Base-by-base conservation (phyloP, 2,113 vertebrate species). In the Phyllostomus hastatus region DNA sequence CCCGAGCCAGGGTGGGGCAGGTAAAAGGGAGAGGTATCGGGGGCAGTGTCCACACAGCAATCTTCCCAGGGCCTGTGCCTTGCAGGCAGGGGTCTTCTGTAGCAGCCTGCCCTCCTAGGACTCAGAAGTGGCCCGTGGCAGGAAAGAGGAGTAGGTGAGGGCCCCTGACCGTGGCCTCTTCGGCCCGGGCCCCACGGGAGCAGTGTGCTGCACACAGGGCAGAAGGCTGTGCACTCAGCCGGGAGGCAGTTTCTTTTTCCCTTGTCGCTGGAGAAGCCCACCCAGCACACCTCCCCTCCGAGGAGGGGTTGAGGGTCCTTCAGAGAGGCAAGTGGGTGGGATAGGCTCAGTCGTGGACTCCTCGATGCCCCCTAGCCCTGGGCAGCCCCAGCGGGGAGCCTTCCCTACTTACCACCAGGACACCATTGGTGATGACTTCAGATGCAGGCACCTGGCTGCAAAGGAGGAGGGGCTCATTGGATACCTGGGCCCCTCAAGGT, bases 371-470 rank as follows among this genome's bases (percentile, higher is more conserved):
- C 48, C 43, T 5, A 43, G 12, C 33, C 75, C 35, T 31, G 28
- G 59, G 31, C 3, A 84, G 10, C 28, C 41, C 69, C 35, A 57
- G n/a, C 7, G 4, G 35, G 1, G 10, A 0, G 14, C 15, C 87
- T 94, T 90, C 48, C 15, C 67, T 52, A 98, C 99, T 98, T 82
- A 99, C 99, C 98, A 98, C 99, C 94, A 99, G 98, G 75, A 98
- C 98, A 48, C 98, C 98, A 0, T 99, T 99, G 94, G 98, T 98
- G 97, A 99, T 69, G 20, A 99, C 92, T 86, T 98, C 96, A 88
- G 97, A 80, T 0, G 98, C 97, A 22, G 97, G 95, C 89, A 97
- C 94, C 50, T 97, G 97, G 95, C 98, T 99, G 97, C 73, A 93
- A 98, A 97, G 88, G 59, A n/a, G 78, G 92, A 50, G 41, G 9